Evolutionary conservation across 2,797 vertebrate genomes (phyloP).

Genomic region (Brotula barbata): DNA sequence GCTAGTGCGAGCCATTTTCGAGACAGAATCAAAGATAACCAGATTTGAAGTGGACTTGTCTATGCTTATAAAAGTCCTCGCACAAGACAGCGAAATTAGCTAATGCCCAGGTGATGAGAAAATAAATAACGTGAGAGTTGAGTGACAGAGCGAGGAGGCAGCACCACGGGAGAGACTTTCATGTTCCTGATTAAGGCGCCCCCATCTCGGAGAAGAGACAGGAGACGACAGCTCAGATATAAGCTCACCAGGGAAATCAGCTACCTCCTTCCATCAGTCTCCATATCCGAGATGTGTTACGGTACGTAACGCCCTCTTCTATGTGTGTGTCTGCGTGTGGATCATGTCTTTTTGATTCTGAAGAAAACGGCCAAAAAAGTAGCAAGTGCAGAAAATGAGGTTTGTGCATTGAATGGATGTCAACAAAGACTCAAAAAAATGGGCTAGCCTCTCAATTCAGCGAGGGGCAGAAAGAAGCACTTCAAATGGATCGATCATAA

Average conservation of each 20-base stretch:
- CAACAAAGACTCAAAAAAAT: conserved; percentile 73
- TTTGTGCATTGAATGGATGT: conserved; percentile 67
- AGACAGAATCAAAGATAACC: no score
- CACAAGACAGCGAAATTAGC: conserved; percentile 26
- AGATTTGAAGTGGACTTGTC: conserved; percentile 28
- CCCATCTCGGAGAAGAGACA: conserved; percentile 59
- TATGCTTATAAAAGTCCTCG: conserved; percentile 17
- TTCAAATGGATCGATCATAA: conserved; percentile 71
- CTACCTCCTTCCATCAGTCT: conserved; percentile 50
- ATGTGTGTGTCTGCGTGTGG: conserved; percentile 11
- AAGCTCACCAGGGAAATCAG: conserved; percentile 75
- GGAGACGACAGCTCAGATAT: conserved; percentile 66
- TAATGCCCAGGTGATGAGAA: conserved; percentile 41
- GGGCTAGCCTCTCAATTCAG: conserved; percentile 59
- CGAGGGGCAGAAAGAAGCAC: conserved; percentile 60
- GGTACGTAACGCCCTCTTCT: conserved; percentile 43
- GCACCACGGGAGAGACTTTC: conserved; percentile 70
- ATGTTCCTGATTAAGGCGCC: conserved; percentile 73
- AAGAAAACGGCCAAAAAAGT: no score
- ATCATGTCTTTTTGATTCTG: no score
- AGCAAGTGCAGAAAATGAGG: conserved; percentile 13
- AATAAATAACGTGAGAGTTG: conserved; percentile 60
- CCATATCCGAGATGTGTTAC: conserved; percentile 60
- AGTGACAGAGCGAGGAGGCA: conserved; percentile 65
- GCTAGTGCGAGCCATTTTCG: no score